Evolutionary conservation across 2,113 vertebrate genomes (phyloP).

Genomic region (Numida meleagris): DNA sequence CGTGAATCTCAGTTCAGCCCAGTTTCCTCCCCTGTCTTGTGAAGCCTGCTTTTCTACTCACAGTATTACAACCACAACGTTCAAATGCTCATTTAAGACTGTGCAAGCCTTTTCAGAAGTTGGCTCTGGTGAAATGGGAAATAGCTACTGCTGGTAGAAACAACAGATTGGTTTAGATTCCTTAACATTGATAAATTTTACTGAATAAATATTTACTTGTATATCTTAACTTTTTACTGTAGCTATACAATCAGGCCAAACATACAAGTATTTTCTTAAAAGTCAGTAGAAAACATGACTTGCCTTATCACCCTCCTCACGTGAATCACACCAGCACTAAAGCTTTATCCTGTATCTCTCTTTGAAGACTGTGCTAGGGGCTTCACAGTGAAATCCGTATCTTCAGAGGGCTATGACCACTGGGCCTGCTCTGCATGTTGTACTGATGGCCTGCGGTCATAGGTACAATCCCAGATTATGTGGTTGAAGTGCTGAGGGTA

Average conservation of each 20-base stretch:
- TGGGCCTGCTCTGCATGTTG: too few relatives aligned
- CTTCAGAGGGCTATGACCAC: neutral
- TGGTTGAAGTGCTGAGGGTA: neutral
- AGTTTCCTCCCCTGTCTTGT: neutral
- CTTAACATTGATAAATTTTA: neutral
- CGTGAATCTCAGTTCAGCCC: neutral
- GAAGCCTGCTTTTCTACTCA: neutral
- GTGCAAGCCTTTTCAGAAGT: neutral
- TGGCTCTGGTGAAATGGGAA: neutral
- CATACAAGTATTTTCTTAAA: neutral
- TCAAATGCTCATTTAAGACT: neutral
- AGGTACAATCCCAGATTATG: neutral
- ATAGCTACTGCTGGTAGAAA: neutral
- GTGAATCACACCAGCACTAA: neutral
- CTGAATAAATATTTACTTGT: neutral
- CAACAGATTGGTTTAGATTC: neutral
- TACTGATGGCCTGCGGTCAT: neutral
- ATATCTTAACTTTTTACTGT: neutral
- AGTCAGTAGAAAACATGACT: neutral
- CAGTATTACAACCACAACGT: neutral
- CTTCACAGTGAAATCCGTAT: neutral
- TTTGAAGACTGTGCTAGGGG: neutral
- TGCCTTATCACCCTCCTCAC: neutral
- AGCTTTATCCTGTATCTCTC: neutral
- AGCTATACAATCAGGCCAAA: neutral